phyloP scores from a whole-genome alignment of 2,113 vertebrate genomes.

The Suricata suricatta region DNA sequence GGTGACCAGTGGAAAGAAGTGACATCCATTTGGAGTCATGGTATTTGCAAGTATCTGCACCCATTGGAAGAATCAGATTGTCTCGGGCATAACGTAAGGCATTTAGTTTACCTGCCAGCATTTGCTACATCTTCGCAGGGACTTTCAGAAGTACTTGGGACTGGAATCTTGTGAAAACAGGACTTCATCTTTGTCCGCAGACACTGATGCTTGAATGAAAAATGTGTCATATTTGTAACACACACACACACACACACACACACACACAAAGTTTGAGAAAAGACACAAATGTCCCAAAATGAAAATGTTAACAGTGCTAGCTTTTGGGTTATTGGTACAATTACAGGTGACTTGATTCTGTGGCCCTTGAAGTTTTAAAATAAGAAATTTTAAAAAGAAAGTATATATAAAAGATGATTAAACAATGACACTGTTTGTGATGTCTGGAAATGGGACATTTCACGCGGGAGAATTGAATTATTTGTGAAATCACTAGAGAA shows the following conservation, averaged over 20 bases:
- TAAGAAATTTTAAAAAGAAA: background rate
- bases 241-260: background rate
- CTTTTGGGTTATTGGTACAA: background rate
- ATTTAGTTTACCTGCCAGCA: background rate
- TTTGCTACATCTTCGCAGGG: rapidly evolving
- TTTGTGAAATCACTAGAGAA: background rate
- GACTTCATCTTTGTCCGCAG: background rate
- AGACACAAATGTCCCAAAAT: background rate
- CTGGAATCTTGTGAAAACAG: background rate
- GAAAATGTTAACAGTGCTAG: background rate
- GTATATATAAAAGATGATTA: background rate
- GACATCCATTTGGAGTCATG: background rate
- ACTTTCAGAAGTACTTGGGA: background rate
- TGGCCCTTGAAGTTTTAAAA: background rate
- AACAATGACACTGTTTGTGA: background rate
- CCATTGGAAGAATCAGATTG: background rate
- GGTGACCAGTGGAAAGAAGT: background rate
- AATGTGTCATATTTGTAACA: background rate
- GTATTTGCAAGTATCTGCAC: background rate
- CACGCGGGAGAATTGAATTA: background rate
- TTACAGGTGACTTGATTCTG: background rate
- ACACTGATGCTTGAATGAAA: background rate
- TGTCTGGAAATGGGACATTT: background rate
- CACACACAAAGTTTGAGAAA: background rate
- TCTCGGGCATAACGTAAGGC: background rate